Evolutionary conservation across 2,888 invertebrate species (phyloP).

Genomic region (Drosophila nigritarsus): DNA sequence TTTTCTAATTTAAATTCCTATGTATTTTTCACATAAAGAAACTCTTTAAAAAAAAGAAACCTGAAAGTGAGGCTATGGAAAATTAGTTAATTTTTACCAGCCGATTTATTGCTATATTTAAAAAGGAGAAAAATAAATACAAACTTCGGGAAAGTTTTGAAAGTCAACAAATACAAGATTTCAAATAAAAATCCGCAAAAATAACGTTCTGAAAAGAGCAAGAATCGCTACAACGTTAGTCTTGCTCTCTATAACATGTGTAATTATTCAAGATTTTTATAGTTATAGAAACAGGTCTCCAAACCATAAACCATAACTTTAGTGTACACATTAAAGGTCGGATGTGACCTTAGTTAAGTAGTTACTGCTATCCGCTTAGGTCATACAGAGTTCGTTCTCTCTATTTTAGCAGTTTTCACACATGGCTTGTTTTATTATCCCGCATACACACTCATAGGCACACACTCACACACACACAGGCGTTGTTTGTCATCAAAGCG

Average conservation of each 20-base stretch:
- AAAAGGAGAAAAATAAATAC: not conserved
- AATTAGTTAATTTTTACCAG: no score
- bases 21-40: not conserved
- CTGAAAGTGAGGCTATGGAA: not conserved
- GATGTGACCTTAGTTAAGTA: not conserved
- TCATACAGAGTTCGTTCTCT: conserved; percentile 38
- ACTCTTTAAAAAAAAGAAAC: not conserved
- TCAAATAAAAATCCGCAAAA: not conserved
- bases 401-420: conserved; percentile 24
- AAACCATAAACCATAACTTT: not conserved
- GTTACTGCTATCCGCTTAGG: conserved; percentile 10
- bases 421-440: conserved; percentile 58
- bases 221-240: not conserved
- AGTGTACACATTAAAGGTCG: not conserved
- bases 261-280: not conserved
- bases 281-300: not conserved
- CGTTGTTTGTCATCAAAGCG: conserved; percentile 58
- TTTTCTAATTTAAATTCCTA: no score
- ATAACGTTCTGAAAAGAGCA: not conserved
- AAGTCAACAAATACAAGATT: not conserved
- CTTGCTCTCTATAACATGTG: not conserved
- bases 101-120: not conserved
- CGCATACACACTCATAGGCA: conserved; percentile 1
- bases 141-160: not conserved
- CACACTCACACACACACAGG: conserved; percentile 11